Evolutionary conservation across 1,140 invertebrate species (phyloP), one percentile per base, ranked within the genome.

Genomic region (Drosophila littoralis): DNA sequence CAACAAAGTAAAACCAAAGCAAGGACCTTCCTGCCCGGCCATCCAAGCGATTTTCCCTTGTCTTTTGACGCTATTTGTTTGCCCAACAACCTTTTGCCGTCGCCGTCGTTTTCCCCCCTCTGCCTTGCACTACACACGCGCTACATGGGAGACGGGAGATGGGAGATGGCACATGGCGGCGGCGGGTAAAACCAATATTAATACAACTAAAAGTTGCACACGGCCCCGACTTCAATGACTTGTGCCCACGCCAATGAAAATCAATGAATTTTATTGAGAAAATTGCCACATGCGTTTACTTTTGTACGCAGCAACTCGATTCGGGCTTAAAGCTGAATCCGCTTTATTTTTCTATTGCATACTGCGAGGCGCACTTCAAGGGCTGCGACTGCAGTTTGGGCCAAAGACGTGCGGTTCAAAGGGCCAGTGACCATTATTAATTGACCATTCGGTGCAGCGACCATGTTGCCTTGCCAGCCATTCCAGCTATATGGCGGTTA

Each of bases 401-500:
- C 17, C 55, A 57, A 43, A 38, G 35, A 36, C 42, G 67, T 46
- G 28, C 61, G 46, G 74, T 69, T 77, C 67, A 80, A 28, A 75
- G 72, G 83, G 77, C 66, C 84, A 89, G 36, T 77, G 83, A 88
- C 80, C 84, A 89, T 89, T 80, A 88, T 83, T 89, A 88, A 83
- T 88, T 80, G 83, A 36, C 84, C 79, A 89, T 89, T 89, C 77
- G 61, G 33, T 89, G 83, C 83, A 88, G 84, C 79, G 13, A 15
- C 43, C 42, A 57, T 22, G 42, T 28, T 42, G 52, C 61, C 7
- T 13, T 57, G 33, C 67, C 66, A 48, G 38, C 65, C 65, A 61
- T 42, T 88, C 79, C 79, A 88, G 77, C 60, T 58, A 81, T 78
- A 73, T 82, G 70, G 82, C 72, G 76, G 83, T 60, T 74, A 79